A percentile compares a stretch with the other conserved stretches of the same genome.
phyloP scores from a whole-genome alignment of 2,113 vertebrate genomes.

The Cichladusa arquata region DNA sequence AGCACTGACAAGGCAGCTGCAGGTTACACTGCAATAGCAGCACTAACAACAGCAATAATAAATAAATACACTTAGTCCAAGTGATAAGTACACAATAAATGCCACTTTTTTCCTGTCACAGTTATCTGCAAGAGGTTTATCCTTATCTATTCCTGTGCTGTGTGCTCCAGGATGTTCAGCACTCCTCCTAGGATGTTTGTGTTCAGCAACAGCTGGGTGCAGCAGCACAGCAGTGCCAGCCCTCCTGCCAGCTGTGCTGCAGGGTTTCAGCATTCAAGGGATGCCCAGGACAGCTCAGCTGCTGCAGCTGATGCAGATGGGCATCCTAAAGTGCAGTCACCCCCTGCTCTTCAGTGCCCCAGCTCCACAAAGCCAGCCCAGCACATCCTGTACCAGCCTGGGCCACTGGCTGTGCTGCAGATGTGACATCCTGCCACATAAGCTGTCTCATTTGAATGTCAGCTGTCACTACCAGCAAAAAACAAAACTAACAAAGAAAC shows the following conservation, averaged over 20 bases:
- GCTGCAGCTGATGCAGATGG: not conserved
- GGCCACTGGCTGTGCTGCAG: not conserved
- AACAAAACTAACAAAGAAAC: not conserved
- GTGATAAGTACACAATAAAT: not conserved
- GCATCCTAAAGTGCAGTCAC: not conserved
- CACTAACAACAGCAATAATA: not conserved
- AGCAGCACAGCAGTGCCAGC: not conserved
- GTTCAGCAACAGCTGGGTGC: fast-evolving
- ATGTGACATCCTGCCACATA: fast-evolving
- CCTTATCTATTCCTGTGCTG: not conserved
- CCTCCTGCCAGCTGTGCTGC: fast-evolving
- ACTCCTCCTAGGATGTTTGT: no score
- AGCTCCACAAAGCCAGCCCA: not conserved
- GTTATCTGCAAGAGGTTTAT: not conserved
- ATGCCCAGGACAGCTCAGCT: not conserved
- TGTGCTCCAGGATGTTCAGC: not conserved
- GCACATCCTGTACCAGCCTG: fast-evolving
- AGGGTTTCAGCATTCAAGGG: not conserved
- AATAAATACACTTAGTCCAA: not conserved
- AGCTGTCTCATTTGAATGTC: not conserved
- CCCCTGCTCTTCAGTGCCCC: not conserved
- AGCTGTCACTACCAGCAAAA: not conserved
- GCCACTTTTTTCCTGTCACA: not conserved
- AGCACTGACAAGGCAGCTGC: not conserved
- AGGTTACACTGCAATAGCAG: not conserved